A percentile compares a stretch with the other conserved stretches of the same genome.
Conservation (phyloP, 1,140 invertebrate genomes). For the Phthorimaea operculella region DNA sequence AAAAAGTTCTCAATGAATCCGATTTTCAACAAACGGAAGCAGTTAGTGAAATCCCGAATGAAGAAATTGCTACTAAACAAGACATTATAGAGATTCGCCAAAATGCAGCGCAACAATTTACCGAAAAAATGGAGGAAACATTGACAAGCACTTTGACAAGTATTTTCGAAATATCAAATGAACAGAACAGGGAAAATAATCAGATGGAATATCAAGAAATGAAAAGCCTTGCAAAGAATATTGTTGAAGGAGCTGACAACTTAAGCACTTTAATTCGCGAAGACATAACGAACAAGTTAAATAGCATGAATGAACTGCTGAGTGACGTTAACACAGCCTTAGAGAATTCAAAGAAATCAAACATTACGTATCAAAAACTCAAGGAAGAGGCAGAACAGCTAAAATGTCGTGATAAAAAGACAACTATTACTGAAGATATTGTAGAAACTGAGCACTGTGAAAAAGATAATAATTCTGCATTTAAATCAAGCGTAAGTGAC, state of each 20-base stretch:
- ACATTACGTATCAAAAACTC: conserved; percentile 49
- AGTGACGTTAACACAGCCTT: conserved; percentile 61
- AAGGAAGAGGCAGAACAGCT: conserved; percentile 34
- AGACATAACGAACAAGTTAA: conserved; percentile 63
- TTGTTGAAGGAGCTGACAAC: conserved; percentile 55
- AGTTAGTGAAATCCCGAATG: conserved; percentile 1
- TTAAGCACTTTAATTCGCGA: conserved; percentile 52
- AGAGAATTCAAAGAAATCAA: conserved; percentile 58
- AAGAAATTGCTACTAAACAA: too few relatives aligned
- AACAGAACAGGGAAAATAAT: conserved; percentile 40
- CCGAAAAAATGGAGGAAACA: conserved; percentile 41
- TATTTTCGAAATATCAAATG: conserved; percentile 37
- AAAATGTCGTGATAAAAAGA: conserved; percentile 13
- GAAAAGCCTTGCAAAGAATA: conserved; percentile 48
- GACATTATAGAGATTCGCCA: not conserved
- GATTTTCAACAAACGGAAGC: not conserved
- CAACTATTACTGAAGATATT: conserved; percentile 1
- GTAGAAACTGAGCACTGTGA: conserved; percentile 2
- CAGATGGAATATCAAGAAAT: conserved; percentile 54
- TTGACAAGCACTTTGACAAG: conserved; percentile 36
- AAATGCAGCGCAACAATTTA: conserved; percentile 20
- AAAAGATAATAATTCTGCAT: conserved; percentile 8
- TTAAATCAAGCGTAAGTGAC: conserved; percentile 20
- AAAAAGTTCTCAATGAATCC: conserved; percentile 5
- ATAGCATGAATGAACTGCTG: conserved; percentile 60